Evolutionary conservation across 1,140 invertebrate genomes (phyloP).

Genomic region (Drosophila gunungcola): DNA sequence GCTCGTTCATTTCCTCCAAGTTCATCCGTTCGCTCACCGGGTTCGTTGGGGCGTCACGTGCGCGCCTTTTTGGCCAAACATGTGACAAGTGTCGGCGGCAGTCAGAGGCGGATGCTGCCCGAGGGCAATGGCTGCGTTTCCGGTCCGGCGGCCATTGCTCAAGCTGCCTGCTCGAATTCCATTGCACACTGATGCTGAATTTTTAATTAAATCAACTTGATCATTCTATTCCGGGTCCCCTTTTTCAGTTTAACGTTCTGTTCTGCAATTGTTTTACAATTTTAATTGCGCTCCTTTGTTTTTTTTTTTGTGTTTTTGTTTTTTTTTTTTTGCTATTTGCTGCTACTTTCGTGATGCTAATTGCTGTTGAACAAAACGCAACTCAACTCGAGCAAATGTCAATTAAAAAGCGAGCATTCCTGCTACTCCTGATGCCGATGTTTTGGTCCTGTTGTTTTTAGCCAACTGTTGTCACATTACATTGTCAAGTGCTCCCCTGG

Average conservation of each 20-base stretch:
- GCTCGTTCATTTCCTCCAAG: constrained; percentile 65
- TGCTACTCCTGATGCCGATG: constrained; percentile 36
- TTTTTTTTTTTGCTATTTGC: constrained; percentile 11
- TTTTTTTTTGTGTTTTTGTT: neutral
- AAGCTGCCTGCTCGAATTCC: constrained; percentile 53
- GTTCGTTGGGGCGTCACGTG: constrained; percentile 40
- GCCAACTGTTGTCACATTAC: constrained; percentile 78
- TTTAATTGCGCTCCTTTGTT: constrained; percentile 43
- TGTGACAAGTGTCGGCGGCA: constrained; percentile 81
- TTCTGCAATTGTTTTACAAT: constrained; percentile 58
- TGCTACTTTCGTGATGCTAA: constrained; percentile 46
- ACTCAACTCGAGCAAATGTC: constrained; percentile 74
- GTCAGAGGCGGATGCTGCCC: constrained; percentile 38
- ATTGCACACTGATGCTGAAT: constrained; percentile 70
- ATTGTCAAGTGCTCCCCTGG: constrained; percentile 63
- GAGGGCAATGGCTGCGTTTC: constrained; percentile 57
- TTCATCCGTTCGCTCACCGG: constrained; percentile 45
- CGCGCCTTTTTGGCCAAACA: constrained; percentile 55
- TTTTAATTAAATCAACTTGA: constrained; percentile 79
- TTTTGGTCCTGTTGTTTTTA: constrained; percentile 48
- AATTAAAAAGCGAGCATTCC: constrained; percentile 77
- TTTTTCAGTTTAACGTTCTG: constrained; percentile 47
- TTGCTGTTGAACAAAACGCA: constrained; percentile 68
- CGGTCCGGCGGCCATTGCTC: constrained; percentile 60
- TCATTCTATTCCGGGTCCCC: constrained; percentile 59